Evolutionary conservation across 2,888 invertebrate genomes (phyloP).

Genomic region (Callyntrura sp.): DNA sequence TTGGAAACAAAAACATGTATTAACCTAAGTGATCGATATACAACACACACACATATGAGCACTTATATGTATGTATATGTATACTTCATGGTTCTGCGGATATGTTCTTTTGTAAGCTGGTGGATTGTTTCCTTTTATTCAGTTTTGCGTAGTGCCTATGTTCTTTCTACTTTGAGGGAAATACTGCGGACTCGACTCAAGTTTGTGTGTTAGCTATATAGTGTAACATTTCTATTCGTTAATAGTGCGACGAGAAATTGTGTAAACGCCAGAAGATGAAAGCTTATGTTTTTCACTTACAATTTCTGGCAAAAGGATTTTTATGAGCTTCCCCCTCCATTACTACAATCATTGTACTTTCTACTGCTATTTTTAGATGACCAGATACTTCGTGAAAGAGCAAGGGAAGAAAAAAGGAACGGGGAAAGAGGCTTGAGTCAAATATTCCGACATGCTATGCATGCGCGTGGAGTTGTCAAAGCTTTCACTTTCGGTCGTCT

Average conservation of each 20-base stretch:
- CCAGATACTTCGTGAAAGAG: constrained; percentile 1
- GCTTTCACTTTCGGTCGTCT: too few relatives aligned
- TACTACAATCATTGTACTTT: constrained; percentile 21
- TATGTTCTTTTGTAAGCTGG: not conserved
- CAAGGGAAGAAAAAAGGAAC: too few relatives aligned
- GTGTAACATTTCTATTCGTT: not conserved
- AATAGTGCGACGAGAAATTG: constrained; percentile 14
- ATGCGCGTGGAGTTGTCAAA: too few relatives aligned
- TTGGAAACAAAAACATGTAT: constrained; percentile 63
- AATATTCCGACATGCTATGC: not conserved
- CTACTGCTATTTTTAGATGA: constrained; percentile 48
- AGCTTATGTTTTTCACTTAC: constrained; percentile 60
- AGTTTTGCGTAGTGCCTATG: not conserved
- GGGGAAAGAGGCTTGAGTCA: too few relatives aligned
- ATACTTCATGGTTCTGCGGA: too few relatives aligned
- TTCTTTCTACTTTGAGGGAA: too few relatives aligned
- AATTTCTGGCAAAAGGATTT: constrained; percentile 69
- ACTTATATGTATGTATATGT: too few relatives aligned
- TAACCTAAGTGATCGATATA: constrained; percentile 67
- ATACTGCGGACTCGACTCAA: not conserved
- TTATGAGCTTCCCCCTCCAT: constrained; percentile 60
- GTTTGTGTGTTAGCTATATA: not conserved
- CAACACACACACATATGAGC: constrained; percentile 10
- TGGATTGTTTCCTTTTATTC: constrained; percentile 8
- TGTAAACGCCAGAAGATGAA: constrained; percentile 48